Evolutionary conservation across 2,888 invertebrate species (phyloP).

Genomic region (Eustalomyia histrio): DNA sequence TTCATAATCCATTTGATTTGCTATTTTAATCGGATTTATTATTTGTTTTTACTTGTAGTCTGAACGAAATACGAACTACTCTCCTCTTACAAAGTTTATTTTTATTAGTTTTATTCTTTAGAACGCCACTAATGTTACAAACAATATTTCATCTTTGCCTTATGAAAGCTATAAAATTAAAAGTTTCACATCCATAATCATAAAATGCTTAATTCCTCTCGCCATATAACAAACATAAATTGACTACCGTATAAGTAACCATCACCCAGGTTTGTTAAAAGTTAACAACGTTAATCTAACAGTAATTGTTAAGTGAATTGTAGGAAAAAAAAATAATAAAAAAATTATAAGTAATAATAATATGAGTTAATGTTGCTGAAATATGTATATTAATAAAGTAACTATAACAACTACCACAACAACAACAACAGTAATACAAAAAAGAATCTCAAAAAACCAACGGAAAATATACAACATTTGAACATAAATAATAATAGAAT

Average conservation of each 20-base stretch:
- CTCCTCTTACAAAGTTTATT: no score
- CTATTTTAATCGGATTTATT: no score
- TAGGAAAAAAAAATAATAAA: constrained; percentile 32
- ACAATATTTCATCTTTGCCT: no score
- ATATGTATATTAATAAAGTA: constrained; percentile 29
- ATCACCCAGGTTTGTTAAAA: constrained; percentile 4
- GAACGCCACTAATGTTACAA: no score
- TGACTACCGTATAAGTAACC: constrained; percentile 6
- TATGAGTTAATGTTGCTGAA: constrained; percentile 42
- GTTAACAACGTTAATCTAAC: constrained; percentile 46
- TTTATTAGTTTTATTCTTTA: no score
- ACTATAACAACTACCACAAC: no score
- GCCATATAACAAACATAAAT: background rate
- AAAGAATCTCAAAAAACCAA: constrained; percentile 23
- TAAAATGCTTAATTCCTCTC: background rate
- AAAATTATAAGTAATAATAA: constrained; percentile 6
- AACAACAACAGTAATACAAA: constrained; percentile 1
- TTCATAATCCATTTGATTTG: no score
- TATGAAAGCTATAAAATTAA: background rate
- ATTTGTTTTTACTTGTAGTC: no score
- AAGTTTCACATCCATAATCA: constrained; percentile 4
- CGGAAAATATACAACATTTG: constrained; percentile 33
- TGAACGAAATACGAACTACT: no score
- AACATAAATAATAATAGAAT: constrained; percentile 2
- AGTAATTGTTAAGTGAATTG: constrained; percentile 51